Base-by-base conservation (phyloP, 1,140 invertebrate genomes). In the Cephus cinctus region DNA sequence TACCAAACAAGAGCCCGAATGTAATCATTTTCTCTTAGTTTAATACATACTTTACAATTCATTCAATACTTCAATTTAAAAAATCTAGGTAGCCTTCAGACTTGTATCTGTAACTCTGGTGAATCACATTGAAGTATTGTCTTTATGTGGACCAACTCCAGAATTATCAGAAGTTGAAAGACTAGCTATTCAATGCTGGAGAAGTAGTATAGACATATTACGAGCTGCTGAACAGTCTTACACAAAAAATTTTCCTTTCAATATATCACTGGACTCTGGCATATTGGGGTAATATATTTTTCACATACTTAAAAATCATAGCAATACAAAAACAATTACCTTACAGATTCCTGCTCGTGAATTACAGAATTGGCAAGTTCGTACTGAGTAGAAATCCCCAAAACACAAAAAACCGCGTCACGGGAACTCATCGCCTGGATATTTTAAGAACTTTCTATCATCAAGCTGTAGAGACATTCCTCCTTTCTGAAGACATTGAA, bases 1-100 rank as follows among this genome's bases (percentile, higher is more conserved):
- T 93, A 20, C 90, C 90, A 5, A 80, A 86, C 32, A 90, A 85
- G 69, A 93, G 90, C 69, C 89, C 90, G 22, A 87, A 84, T 66
- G 89, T 90, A 78, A 80, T 78, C 52, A 42, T 3, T 19, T 22
- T 25, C 25, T 21, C 2, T 35, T 45, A 21, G 31, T 40, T 40
- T n/a, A n/a, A 11, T 25, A 19, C 5, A 45, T 45, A 43, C 31
- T 31, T 39, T 23, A 31, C 20, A 16, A 35, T 42, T 38, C 6
- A 16, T n/a, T 44, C 25, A 27, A 16, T 21, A 43, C 25, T 41
- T 43, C 9, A 43, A 19, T 47, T 31, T 36, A 48, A 32, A 30
- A 32, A 50, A 31, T 60, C 23, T 57, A 92, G 89, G 82, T 91
- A 2, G 88, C 89, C 8, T 91, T 91, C 61, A 78, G 90, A 59